Conservation (phyloP, 2,797 vertebrate species). For the Vultur gryphus region DNA sequence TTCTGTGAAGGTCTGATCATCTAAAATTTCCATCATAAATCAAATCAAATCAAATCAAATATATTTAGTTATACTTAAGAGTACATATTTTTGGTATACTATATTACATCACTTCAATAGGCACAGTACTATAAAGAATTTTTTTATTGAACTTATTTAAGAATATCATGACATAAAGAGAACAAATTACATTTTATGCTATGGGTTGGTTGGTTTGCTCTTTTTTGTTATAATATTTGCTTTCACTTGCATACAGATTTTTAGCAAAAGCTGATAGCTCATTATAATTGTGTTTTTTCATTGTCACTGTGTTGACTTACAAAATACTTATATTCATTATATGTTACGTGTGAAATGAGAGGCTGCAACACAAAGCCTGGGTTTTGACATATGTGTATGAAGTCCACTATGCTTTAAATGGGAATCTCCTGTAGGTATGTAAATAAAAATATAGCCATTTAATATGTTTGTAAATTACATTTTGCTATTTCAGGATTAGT, state of each 20-base stretch:
- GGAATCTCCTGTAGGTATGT: not conserved
- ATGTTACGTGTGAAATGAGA: not conserved
- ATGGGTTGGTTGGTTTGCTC: not conserved
- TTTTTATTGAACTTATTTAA: not conserved
- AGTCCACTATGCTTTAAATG: not conserved
- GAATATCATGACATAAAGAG: not conserved
- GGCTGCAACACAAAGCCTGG: not conserved
- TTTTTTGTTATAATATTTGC: not conserved
- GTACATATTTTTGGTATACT: not conserved
- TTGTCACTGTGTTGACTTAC: not conserved
- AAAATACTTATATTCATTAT: not conserved
- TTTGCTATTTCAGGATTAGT: not conserved
- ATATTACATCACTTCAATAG: not conserved
- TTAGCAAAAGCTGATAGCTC: not conserved
- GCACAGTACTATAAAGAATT: not conserved
- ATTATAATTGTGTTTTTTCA: not conserved
- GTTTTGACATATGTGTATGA: not conserved
- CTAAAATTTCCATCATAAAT: not conserved
- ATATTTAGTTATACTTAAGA: not conserved
- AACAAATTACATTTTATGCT: not conserved
- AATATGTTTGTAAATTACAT: not conserved
- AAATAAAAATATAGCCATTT: not conserved
- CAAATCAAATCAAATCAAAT: not conserved
- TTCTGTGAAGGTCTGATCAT: not conserved
- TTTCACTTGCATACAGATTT: not conserved